Evolutionary conservation across 2,888 invertebrate genomes (phyloP).

Genomic region (Philhelius pedissequus): DNA sequence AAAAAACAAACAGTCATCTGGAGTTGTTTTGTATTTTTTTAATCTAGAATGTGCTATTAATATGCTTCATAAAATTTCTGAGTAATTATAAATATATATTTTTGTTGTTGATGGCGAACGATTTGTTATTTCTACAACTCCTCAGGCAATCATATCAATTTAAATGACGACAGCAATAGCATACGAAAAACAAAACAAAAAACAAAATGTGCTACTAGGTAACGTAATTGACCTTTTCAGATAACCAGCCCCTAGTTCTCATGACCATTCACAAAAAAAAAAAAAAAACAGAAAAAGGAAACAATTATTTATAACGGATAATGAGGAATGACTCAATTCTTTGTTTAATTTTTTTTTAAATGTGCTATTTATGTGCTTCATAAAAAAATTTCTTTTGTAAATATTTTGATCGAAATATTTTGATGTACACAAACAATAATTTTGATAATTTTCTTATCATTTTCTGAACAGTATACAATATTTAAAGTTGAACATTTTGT

Average conservation of each 20-base stretch:
- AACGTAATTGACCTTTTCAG: neutral
- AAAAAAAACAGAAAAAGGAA: neutral
- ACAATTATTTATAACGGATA: neutral
- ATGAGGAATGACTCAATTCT: neutral
- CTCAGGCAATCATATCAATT: neutral
- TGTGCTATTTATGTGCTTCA: neutral
- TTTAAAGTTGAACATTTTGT: too few species aligned
- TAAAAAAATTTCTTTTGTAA: neutral
- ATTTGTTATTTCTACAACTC: neutral
- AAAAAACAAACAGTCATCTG: neutral
- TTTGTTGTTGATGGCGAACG: neutral
- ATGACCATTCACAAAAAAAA: neutral
- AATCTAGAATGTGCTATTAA: neutral
- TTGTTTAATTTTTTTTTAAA: neutral
- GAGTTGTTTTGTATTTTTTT: neutral
- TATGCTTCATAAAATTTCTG: neutral
- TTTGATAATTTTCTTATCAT: neutral
- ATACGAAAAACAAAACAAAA: neutral
- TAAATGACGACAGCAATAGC: neutral
- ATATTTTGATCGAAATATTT: neutral
- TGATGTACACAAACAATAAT: neutral
- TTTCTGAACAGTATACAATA: neutral
- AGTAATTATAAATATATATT: neutral
- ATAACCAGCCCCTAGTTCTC: neutral
- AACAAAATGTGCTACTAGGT: neutral